Base-by-base conservation (phyloP, 2,888 invertebrate genomes). In the Bugulina stolonifera region DNA sequence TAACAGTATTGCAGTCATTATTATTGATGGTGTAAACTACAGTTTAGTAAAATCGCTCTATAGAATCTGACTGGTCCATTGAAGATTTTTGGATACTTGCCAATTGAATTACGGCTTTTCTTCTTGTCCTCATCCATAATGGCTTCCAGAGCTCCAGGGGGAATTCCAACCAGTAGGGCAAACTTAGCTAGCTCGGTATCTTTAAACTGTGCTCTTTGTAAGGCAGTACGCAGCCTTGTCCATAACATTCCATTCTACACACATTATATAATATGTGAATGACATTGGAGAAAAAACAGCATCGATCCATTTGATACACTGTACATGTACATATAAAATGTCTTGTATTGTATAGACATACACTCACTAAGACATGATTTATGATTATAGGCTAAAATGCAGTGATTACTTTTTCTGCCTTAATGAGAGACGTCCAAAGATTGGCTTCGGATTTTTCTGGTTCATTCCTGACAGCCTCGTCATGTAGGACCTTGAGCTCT, bases 351-450 rank as follows among this genome's bases (percentile, higher is more conserved):
- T n/a, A n/a, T n/a, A n/a, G n/a, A n/a, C n/a, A n/a, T n/a, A n/a
- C n/a, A n/a, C n/a, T n/a, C n/a, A n/a, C n/a, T n/a, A n/a, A n/a
- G n/a, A n/a, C n/a, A n/a, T n/a, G n/a, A n/a, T n/a, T n/a, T 43
- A 43, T 43, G 43, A 18, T 43, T 43, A 43, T 10, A 43, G 43
- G 5, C 43, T 43, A 10, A 43, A 43, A 10, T 43, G 5, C 10
- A 43, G 43, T 43, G 43, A 10, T 25, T 25, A 64, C 64, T 27
- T 64, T 64, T 25, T 27, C 64, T 29, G 64, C 64, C 34, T 14
- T 64, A n/a, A 64, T 32, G 5, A 64, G 64, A 64, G 64, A 22
- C 18, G 27, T n/a, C 64, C 64, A 64, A 5, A 64, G 5, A 25
- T 64, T 27, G 22, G 10, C 64, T 64, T 64, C 32, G 25, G 29